Base-by-base conservation (phyloP, 2,888 invertebrate species). In the Erannis defoliaria region DNA sequence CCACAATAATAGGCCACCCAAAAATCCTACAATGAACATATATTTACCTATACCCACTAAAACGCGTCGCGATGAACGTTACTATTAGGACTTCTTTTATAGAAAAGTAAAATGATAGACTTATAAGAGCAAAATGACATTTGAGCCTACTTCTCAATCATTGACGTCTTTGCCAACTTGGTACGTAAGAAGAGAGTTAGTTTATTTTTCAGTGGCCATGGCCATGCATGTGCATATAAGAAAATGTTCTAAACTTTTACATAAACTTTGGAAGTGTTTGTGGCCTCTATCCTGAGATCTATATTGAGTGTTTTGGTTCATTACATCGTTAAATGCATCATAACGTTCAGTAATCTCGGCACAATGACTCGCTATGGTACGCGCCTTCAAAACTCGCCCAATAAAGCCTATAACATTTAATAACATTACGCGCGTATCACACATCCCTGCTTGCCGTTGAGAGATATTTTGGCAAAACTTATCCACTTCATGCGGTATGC, bases 301-400 rank as follows among this genome's bases (percentile, higher is more conserved):
- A 56, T 42, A 42, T 50, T n/a, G n/a, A n/a, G n/a, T n/a, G n/a
- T n/a, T n/a, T 43, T 26, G 9, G n/a, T 46, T 58, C 42, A 59
- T 48, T 33, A 54, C 54, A 48, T 48, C 9, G 33, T 53, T 46
- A 33, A 18, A 42, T 48, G 54, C 59, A 23, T 48, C 59, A 42
- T 59, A 59, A 53, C 38, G 51, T 45, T 43, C 10, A 33, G 37
- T 26, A 46, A 48, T 59, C 51, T 53, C 16, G 8, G 31, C 38
- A 2, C 26, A 35, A 54, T 40, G 53, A 40, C 40, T 6, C 33
- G 38, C 6, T 31, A 10, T 21, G 16, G 29, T 12, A 33, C n/a
- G 51, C 14, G 35, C 31, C n/a, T 31, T 2, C 38, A 46, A n/a
- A 43, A 38, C 51, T 46, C 53, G 31, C 21, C 45, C 46, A 46